Evolutionary conservation across 2,888 invertebrate species (phyloP), one percentile per base, ranked within the genome.

Genomic region (Beris morrisii): DNA sequence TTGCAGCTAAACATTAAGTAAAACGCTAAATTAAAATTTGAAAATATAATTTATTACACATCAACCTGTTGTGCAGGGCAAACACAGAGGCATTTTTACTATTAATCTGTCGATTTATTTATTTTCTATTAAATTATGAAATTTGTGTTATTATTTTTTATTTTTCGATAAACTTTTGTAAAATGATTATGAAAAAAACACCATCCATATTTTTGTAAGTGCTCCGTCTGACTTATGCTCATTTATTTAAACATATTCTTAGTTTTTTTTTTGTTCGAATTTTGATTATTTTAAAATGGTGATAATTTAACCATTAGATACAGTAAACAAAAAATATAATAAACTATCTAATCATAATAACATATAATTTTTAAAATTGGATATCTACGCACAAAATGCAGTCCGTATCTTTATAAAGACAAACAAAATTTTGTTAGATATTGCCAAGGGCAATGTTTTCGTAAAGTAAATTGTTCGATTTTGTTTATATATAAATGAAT

Each of bases 1-100:
- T 83, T 88, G 90, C 76, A 84, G 85, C 77, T 85, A 79, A 38
- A 38, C 38, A 38, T 38, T 38, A 38, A 9, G 7, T 38, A 38
- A 38, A 38, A 38, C 38, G 9, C 5, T 7, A 38, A 38, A 38
- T 38, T 38, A 9, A 9, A 32, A 32, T 32, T 5, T 32, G 4
- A 32, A 32, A 38, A 38, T 22, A 22, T 38, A 7, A 38, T 38
- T 38, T 38, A 9, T 38, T 38, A 38, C 4, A 38, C 38, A 38
- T 38, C 38, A 38, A 9, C 38, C 38, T 38, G 38, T 38, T 7
- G 38, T 38, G 38, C 38, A 38, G 38, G 38, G 7, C 9, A 38
- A 22, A 22, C n/a, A 52, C 61, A 61, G 52, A 61, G 61, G 61
- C 61, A 61, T 52, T 61, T 61, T 15, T 38, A 13, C 15, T 38